Percentiles rank a stretch among this genome's conserved stretches.
These are phyloP conservation scores for Phymorhynchus buccinoides DNA, from an alignment of 1,140 invertebrate species.

Conservation along the genomic window DNA sequence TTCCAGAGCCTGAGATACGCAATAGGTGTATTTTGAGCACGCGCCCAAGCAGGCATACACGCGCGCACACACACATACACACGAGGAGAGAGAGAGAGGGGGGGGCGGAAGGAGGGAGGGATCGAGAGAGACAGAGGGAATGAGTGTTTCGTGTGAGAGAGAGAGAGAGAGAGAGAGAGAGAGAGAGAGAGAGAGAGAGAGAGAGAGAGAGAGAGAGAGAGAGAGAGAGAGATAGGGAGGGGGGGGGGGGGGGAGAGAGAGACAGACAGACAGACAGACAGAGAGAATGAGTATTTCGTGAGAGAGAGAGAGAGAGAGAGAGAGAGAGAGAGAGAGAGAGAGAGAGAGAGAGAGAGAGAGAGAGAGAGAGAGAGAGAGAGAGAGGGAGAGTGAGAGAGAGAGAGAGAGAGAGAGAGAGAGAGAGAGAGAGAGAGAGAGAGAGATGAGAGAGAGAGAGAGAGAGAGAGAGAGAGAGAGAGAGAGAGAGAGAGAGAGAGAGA, in stretches of 20 bases:
- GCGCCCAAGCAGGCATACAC: too few species aligned
- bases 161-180: too few species aligned
- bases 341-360: too few species aligned
- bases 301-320: not conserved
- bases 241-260: not conserved
- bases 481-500: not conserved
- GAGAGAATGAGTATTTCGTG: too few species aligned
- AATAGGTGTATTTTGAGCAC: not conserved
- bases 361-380: not conserved
- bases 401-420: not conserved
- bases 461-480: too few species aligned
- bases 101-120: not conserved
- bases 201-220: too few species aligned
- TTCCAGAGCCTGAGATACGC: constrained; percentile 63
- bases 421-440: not conserved
- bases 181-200: too few species aligned
- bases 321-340: not conserved
- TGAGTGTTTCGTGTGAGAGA: too few species aligned
- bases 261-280: not conserved
- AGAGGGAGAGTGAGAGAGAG: not conserved
- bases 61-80: too few species aligned
- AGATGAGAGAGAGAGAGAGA: not conserved
- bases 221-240: too few species aligned
- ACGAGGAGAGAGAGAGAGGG: not conserved
- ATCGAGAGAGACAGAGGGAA: not conserved